Conservation (phyloP, 2,113 vertebrate genomes). For the Glaucidium brasilianum region DNA sequence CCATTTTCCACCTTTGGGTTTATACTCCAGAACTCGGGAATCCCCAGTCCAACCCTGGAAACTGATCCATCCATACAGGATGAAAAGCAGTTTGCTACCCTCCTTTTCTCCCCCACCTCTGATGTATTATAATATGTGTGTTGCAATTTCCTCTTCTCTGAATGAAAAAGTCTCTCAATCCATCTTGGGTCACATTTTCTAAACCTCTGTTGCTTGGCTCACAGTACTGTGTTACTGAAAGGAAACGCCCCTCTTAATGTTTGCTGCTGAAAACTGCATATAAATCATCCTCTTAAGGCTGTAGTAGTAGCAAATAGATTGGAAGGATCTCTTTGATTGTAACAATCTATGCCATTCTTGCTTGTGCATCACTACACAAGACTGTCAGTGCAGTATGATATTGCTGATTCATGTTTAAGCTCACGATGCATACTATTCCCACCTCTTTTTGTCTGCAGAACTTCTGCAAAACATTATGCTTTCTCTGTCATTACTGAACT, state of each 20-base stretch:
- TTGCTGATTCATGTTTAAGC: not conserved
- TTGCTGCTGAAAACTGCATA: not conserved
- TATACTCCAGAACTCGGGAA: not conserved
- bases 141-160: not conserved
- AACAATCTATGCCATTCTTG: not conserved
- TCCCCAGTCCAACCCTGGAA: not conserved
- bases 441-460: not conserved
- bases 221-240: not conserved
- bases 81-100: not conserved
- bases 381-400: not conserved
- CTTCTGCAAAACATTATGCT: not conserved
- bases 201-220: not conserved
- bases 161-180: not conserved
- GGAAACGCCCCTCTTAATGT: not conserved
- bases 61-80: not conserved
- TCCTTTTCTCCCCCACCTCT: not conserved
- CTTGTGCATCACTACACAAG: fast-evolving
- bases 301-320: not conserved
- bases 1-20: not conserved
- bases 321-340: not conserved
- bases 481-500: not conserved
- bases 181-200: not conserved
- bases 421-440: not conserved
- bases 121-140: not conserved
- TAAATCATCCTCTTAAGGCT: not conserved